Evolutionary conservation across 92 coral and sea anemone genomes (phyloP), one percentile per base, ranked within the genome.

Genomic region (Blastomussa wellsi): DNA sequence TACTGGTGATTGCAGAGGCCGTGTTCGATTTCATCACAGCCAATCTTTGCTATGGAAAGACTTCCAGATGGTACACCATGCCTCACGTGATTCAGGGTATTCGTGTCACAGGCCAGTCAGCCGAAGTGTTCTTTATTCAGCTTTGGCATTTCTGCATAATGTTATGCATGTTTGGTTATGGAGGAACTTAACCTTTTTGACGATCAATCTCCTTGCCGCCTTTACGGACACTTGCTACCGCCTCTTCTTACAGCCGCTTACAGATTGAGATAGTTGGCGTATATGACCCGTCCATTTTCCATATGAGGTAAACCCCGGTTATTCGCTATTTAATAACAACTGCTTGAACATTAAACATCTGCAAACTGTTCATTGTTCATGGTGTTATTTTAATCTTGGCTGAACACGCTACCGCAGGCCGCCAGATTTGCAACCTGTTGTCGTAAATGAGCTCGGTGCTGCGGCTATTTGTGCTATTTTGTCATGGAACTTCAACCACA

Each of bases 11-110:
- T 10, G 65, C 87, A 7, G 77, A 90, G 9, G 90, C 80, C 9
- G 78, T 93, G 49, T 8, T 93, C 28, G 95, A 93, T 87, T 90
- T 93, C 81, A 93, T 88, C 57, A 90, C 93, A 3, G 93, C 92
- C 32, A 90, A 93, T 57, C 76, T 90, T 16, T 93, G 95, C 81
- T 90, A 85, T 39, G 87, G 84, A 66, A 88, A 53, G 89, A 82
- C 86, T 5, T 10, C 37, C 29, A 53, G 0, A 0, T 82, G 86
- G 90, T 31, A 86, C 66, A 32, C 82, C 4, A 91, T 86, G 87
- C 90, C 93, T n/a, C 39, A 28, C 4, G 48, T 73, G n/a, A 86
- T 91, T 37, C 90, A 89, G 71, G 78, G 89, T 76, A 85, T 90
- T 33, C 89, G 95, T 26, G 92, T 88, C 32, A 79, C 88, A 1